Base-by-base conservation (phyloP, 2,113 vertebrate species). In the Aptenodytes forsteri region DNA sequence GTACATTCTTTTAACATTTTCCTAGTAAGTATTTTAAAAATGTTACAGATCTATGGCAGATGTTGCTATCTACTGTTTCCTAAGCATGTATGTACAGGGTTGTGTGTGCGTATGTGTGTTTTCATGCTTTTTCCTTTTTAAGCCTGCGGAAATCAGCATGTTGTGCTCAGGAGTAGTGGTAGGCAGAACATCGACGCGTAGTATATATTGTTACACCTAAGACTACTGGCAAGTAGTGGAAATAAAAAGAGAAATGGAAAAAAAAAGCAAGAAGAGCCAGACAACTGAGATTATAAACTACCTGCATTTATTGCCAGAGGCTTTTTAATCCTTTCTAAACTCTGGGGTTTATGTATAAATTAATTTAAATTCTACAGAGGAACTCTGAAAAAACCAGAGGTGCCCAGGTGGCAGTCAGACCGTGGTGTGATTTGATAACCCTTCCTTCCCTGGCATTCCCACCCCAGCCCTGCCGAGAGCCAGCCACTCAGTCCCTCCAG, bases 1-100 rank as follows among this genome's bases (percentile, higher is more conserved):
- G 56, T 54, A 86, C n/a, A 94, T 49, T 73, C 84, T 93, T 91
- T 76, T 88, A 94, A 64, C 56, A 67, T 92, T 85, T 84, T 77
- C 34, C 23, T 52, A 81, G 85, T 81, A 95, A 94, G 93, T 92
- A 87, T 90, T 97, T 92, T 42, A 5, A 13, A 92, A 94, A 82
- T 18, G 56, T 71, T 94, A 67, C 79, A 79, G 56, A 62, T 95
- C 94, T 82, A 14, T 65, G 86, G 58, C 91, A 90, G 94, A 89
- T 95, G 86, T 96, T 96, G 79, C 84, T 89, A 56, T 83, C 70
- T 92, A 38, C 59, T 27, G 12, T 87, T 89, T 88, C 67, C 42
- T 76, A 93, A 78, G 65, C 54, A 61, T 22, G 25, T 89, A 55
- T 50, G 49, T 80, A 67, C 61, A 50, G 64, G 66, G 79, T 49